Conservation (phyloP, 92 coral and sea anemone species). For the Metridium senile region DNA sequence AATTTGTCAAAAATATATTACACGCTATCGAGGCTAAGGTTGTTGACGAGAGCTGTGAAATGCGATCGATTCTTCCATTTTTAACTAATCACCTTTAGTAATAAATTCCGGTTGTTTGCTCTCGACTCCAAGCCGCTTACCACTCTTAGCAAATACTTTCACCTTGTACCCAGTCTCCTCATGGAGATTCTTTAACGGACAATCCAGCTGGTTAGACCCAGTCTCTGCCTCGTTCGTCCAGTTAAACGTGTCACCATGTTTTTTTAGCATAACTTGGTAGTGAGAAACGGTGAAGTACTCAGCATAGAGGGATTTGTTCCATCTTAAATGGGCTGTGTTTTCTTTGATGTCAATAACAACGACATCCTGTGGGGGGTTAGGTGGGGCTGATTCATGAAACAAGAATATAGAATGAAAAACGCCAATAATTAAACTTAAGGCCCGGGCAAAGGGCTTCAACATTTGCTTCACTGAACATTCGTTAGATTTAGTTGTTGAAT, state of each 20-base stretch:
- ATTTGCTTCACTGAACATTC: no score
- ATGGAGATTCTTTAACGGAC: slow-evolving; percentile 13
- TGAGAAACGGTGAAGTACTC: not conserved
- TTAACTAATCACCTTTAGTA: slow-evolving; percentile 23
- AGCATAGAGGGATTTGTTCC: slow-evolving; percentile 19
- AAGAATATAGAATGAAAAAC: no score
- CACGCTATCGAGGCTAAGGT: no score
- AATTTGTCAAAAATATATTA: no score
- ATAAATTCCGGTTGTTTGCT: slow-evolving; percentile 15
- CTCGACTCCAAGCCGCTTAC: slow-evolving; percentile 7
- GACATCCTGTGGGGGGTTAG: slow-evolving; percentile 21
- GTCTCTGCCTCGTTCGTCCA: slow-evolving; percentile 1
- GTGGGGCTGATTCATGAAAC: slow-evolving; percentile 32
- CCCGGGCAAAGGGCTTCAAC: no score
- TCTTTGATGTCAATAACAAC: slow-evolving; percentile 5
- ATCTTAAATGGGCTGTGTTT: slow-evolving; percentile 14
- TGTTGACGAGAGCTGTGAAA: no score
- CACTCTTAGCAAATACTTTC: slow-evolving; percentile 20
- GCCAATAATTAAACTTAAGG: no score
- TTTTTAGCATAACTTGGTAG: slow-evolving; percentile 9
- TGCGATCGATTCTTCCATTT: no score
- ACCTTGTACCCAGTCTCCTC: slow-evolving; percentile 16
- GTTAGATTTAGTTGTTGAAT: no score
- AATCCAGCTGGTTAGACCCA: slow-evolving; percentile 4
- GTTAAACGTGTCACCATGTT: not conserved